Evolutionary conservation across 2,888 invertebrate species (phyloP).

Genomic region (Drosophila mercatorum): DNA sequence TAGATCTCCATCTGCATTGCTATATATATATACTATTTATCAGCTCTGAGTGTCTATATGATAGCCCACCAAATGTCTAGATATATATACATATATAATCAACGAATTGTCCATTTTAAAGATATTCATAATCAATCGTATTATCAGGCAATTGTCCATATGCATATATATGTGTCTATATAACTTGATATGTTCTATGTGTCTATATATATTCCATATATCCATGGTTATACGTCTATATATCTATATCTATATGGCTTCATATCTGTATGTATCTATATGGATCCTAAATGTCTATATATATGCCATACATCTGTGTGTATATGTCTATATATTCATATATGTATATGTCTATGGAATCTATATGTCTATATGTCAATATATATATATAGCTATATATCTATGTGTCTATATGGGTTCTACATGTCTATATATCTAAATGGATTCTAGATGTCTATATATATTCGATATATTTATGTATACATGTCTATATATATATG

Average conservation of each 20-base stretch:
- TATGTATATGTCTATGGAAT: no score
- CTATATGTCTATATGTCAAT: no score
- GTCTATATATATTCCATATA: no score
- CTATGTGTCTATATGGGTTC: not conserved
- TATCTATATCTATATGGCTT: not conserved
- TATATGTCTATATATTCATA: no score
- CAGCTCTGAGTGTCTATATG: not conserved
- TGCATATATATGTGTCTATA: no score
- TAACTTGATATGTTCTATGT: no score
- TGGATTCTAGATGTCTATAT: no score
- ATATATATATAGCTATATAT: not conserved
- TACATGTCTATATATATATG: no score
- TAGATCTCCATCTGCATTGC: not conserved
- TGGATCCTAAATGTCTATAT: not conserved
- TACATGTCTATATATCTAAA: not conserved
- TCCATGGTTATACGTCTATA: no score
- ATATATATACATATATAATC: not conserved
- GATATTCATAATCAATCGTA: not conserved
- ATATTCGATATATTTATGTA: no score
- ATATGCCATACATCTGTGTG: no score
- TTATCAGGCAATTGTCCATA: not conserved
- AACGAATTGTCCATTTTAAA: not conserved
- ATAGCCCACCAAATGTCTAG: conserved; percentile 8
- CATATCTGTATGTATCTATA: no score
- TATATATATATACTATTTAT: not conserved